Base-by-base conservation (phyloP, 1,140 invertebrate genomes). In the Ylistrum balloti region DNA sequence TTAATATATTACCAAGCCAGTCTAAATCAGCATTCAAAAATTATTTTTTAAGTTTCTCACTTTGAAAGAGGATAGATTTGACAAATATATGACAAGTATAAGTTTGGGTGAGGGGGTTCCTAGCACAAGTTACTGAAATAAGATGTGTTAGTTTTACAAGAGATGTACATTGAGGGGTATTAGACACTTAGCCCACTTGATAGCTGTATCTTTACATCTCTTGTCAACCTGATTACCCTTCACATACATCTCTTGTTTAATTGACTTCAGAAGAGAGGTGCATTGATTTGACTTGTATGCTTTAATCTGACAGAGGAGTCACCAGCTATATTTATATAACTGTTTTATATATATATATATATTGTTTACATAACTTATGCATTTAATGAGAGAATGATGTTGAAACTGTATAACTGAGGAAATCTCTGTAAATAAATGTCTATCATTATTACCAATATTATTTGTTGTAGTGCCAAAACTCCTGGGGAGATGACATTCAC, bases 271-370 rank as follows among this genome's bases (percentile, higher is more conserved):
- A 74, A 74, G 56, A 45, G 56, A 74, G 9, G 17, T 74, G 17
- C 28, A n/a, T 74, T 28, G n/a, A 74, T 28, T 74, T 74, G 22
- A 28, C 56, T 74, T 5, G 35, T 38, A n/a, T n/a, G 35, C 13
- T 38, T 38, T n/a, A n/a, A 13, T 38, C 5, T 38, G 35, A 38
- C 35, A 5, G 35, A 38, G 35, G 35, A 7, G 56, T 74, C 56
- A 74, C 41, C 5, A 38, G 35, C 41, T 74, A 74, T 74, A 74
- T 74, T 74, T 74, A 74, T 74, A 74, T 28, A 74, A 74, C 56
- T 74, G 56, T 74, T 74, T 74, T 74, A 74, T 74, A 74, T 74
- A 74, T 74, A 74, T 74, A 74, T 74, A 74, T 74, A 38, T 38
- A 7, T 13, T 74, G 56, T 74, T 74, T 74, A 28, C 56, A 74